Base-by-base conservation (phyloP, 2,888 invertebrate species). In the Cheilosia urbana region DNA sequence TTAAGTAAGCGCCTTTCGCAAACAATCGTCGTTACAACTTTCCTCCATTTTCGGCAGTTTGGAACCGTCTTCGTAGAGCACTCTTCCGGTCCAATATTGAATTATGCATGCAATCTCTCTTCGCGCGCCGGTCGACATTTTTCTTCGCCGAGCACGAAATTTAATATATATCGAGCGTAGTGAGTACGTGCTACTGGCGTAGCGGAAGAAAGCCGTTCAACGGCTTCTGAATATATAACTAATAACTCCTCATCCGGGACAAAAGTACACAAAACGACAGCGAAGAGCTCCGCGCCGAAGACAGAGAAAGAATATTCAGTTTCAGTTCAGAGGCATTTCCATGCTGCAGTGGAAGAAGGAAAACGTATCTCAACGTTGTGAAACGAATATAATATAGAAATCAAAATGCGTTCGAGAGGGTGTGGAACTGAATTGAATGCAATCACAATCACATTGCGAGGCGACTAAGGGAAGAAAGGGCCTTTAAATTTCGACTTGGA, bases 31-130 rank as follows among this genome's bases (percentile, higher is more conserved):
- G 19, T 4, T 11, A 21, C 13, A 21, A 49, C 13, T 47, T 19
- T 47, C 19, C n/a, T 17, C n/a, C 17, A 6, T n/a, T 9, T 47
- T 27, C 30, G 13, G 15, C 40, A 19, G 30, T 40, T 5, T 47
- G 57, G 58, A 76, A 66, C 68, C 72, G 53, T 73, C 63, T 62
- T 68, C 68, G 37, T 37, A 55, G 42, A 69, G 58, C 63, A 30
- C 37, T 69, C 66, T 80, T 58, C 79, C 69, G 73, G 73, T 79
- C 53, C 42, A 75, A 78, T 72, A 79, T 84, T 84, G 83, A 84
- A 84, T 84, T 84, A 84, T 84, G 83, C 69, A 84, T 84, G 53
- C 69, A 84, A 79, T 84, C 73, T 55, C 45, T 53, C 37, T 40
- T 11, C 37, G 13, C 13, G 15, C 13, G 11, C 21, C 62, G 40